Evolutionary conservation across 2,888 invertebrate species (phyloP).

Genomic region (Cephonodes hylas): DNA sequence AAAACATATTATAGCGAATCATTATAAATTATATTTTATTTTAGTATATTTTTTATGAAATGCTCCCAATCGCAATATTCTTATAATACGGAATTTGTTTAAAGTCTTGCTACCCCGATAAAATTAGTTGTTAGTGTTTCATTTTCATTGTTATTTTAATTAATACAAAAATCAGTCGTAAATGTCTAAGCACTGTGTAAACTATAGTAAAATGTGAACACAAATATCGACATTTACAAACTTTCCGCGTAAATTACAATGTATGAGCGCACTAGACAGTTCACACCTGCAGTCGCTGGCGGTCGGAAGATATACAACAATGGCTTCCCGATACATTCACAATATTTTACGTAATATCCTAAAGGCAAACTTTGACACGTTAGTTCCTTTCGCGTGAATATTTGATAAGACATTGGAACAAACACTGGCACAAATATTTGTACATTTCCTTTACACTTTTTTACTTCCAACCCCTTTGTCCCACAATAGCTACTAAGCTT

Average conservation of each 20-base stretch:
- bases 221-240: neutral
- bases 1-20: too few relatives aligned
- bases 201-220: too few relatives aligned
- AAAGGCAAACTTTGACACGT: slow-evolving; percentile 45
- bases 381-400: slow-evolving; percentile 6
- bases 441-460: neutral
- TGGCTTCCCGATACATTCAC: slow-evolving; percentile 66
- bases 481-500: neutral
- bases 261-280: slow-evolving; percentile 33
- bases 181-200: too few relatives aligned
- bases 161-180: too few relatives aligned
- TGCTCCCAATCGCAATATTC: too few relatives aligned
- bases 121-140: too few relatives aligned
- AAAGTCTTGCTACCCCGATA: too few relatives aligned
- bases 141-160: too few relatives aligned
- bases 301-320: slow-evolving; percentile 49
- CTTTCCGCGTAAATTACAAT: slow-evolving; percentile 26
- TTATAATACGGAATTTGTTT: too few relatives aligned
- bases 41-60: too few relatives aligned
- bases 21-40: too few relatives aligned
- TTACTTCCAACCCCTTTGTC: neutral
- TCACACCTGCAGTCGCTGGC: slow-evolving; percentile 20
- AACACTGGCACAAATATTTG: neutral
- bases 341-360: slow-evolving; percentile 43
- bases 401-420: slow-evolving; percentile 6